Evolutionary conservation across 2,797 vertebrate genomes (phyloP), one percentile per base, ranked within the genome.

Genomic region (Trachops cirrhosus): DNA sequence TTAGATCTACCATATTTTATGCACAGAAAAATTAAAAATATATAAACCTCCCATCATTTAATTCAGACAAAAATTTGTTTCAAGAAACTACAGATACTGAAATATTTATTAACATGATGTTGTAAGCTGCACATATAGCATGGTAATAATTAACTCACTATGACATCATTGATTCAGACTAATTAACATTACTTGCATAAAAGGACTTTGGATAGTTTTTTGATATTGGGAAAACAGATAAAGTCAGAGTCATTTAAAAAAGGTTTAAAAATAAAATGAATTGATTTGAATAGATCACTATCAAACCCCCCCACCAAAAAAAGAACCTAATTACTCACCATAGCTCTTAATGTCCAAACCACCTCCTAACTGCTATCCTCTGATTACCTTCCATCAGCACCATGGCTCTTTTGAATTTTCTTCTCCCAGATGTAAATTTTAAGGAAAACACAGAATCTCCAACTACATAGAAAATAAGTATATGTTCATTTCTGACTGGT

Each of bases 141-240:
- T 84, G 16, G 52, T 93, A 78, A 75, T 87, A 93, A 91, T 93
- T 83, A 91, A 86, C 59, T 46, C 80, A 64, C 8, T 48, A 7
- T 74, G 62, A 92, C 11, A 85, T 91, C n/a, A 41, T 9, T 46
- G 8, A 94, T 54, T 52, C 88, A 85, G 9, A 80, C 9, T 91
- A 68, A 97, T 64, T 71, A 92, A 14, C 5, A 41, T 75, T 88
- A 14, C 3, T 54, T 59, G 9, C 24, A 64, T 46, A 15, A 74
- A 59, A 95, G 29, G n/a, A 90, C 19, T 41, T 57, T 46, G 22
- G 6, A 70, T 74, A 87, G 57, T 64, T 24, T 87, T 91, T 80
- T 52, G 82, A 85, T 73, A 89, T 67, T 67, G 37, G 70, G 22
- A 93, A 79, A 34, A 12, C 1, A 97, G 12, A 3, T 24, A 75